phyloP scores from a whole-genome alignment of 2,113 vertebrate genomes.

The Thamnophis sirtalis region DNA sequence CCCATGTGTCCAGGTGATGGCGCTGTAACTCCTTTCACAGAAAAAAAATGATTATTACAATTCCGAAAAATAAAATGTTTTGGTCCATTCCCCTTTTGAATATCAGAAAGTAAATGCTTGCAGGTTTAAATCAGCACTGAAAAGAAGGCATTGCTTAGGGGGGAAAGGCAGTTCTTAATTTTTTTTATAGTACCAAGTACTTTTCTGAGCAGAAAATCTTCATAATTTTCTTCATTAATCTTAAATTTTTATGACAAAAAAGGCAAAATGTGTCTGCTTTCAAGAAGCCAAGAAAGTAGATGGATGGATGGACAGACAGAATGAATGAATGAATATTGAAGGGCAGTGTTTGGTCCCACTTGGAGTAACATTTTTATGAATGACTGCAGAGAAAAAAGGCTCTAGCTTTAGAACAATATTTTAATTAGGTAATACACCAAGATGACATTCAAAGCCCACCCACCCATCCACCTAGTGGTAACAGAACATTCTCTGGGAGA shows the following conservation, averaged over 20 bases:
- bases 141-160: slow-evolving; percentile 22
- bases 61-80: slow-evolving; percentile 26
- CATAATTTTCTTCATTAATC: slow-evolving; percentile 36
- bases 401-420: slow-evolving; percentile 68
- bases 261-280: slow-evolving; percentile 41
- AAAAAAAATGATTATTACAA: neutral
- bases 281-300: slow-evolving; percentile 44
- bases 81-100: neutral
- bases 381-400: slow-evolving; percentile 61
- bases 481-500: slow-evolving; percentile 62
- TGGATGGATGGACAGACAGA: too few relatives aligned
- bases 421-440: slow-evolving; percentile 71
- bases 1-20: slow-evolving; percentile 62
- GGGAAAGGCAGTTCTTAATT: neutral
- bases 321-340: slow-evolving; percentile 20
- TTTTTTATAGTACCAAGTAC: neutral
- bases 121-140: slow-evolving; percentile 21
- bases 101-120: slow-evolving; percentile 37
- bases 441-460: slow-evolving; percentile 69
- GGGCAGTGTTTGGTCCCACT: slow-evolving; percentile 57
- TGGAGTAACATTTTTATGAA: slow-evolving; percentile 67
- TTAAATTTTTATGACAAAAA: slow-evolving; percentile 53
- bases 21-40: slow-evolving; percentile 20
- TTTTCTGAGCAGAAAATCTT: slow-evolving; percentile 11
- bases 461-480: slow-evolving; percentile 58